Conservation (phyloP, 2,888 invertebrate species). For the Lordiphosa fenestrarum region DNA sequence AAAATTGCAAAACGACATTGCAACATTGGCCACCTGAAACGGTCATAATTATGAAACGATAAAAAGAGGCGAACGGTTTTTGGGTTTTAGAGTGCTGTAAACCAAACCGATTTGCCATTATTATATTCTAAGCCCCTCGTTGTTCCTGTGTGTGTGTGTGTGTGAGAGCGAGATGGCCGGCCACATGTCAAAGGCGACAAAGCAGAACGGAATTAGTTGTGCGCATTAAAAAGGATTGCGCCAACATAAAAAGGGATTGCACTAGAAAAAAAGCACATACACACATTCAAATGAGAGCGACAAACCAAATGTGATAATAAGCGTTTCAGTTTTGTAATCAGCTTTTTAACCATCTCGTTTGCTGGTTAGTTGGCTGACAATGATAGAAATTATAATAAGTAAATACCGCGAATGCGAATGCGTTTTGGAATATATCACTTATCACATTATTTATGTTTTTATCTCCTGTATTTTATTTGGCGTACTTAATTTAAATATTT, state of each 20-base stretch:
- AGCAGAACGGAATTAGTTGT: slow-evolving; percentile 73
- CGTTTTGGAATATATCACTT: too few relatives aligned
- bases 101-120: slow-evolving; percentile 27
- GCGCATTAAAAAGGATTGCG: slow-evolving; percentile 68
- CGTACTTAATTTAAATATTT: slow-evolving; percentile 58
- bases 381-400: neutral
- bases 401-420: too few relatives aligned
- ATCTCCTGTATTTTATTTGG: slow-evolving; percentile 13
- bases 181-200: slow-evolving; percentile 62
- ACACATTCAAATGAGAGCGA: slow-evolving; percentile 42
- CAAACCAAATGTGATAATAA: slow-evolving; percentile 60
- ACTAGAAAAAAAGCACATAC: neutral
- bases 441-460: slow-evolving; percentile 31
- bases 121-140: too few relatives aligned
- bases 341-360: too few relatives aligned
- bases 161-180: slow-evolving; percentile 21
- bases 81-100: slow-evolving; percentile 19
- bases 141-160: slow-evolving; percentile 1
- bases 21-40: slow-evolving; percentile 14
- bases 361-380: slow-evolving; percentile 17
- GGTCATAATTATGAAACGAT: slow-evolving; percentile 66
- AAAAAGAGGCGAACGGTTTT: slow-evolving; percentile 34
- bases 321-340: slow-evolving; percentile 52
- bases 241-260: slow-evolving; percentile 65
- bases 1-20: slow-evolving; percentile 46